Evolutionary conservation across 2,888 invertebrate genomes (phyloP).

Genomic region (Dryococelus australis): DNA sequence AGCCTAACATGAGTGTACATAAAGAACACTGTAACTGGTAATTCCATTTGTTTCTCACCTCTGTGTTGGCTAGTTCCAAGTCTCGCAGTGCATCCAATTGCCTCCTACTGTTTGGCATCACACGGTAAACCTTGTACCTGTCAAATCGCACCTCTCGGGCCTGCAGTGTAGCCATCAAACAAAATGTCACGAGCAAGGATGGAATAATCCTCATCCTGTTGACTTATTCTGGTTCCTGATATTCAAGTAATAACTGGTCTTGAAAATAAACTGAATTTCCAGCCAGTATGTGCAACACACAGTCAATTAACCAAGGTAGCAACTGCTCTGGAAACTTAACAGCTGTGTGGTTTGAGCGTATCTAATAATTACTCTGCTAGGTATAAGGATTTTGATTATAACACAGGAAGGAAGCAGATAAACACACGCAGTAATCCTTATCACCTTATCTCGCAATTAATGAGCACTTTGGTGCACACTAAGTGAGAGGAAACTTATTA

Average conservation of each 20-base stretch:
- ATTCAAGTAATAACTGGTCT: no score
- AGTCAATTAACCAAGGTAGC: background rate
- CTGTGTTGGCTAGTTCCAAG: background rate
- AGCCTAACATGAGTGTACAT: no score
- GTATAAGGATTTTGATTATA: background rate
- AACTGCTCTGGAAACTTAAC: background rate
- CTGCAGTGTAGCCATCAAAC: background rate
- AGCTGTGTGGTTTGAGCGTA: background rate
- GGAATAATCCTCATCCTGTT: background rate
- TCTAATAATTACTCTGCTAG: background rate
- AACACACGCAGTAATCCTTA: background rate
- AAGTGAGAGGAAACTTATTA: background rate
- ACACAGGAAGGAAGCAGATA: slow-evolving; percentile 16
- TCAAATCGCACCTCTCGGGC: background rate
- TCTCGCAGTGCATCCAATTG: background rate
- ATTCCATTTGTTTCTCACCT: background rate
- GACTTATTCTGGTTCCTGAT: no score
- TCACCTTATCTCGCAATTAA: background rate
- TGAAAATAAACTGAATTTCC: no score
- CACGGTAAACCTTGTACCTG: background rate
- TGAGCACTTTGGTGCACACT: background rate
- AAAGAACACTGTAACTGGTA: no score
- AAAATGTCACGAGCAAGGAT: background rate
- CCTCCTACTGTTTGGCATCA: background rate
- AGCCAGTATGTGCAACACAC: background rate